phyloP scores from a whole-genome alignment of 2,888 invertebrate genomes.

The Brenthis hecate region DNA sequence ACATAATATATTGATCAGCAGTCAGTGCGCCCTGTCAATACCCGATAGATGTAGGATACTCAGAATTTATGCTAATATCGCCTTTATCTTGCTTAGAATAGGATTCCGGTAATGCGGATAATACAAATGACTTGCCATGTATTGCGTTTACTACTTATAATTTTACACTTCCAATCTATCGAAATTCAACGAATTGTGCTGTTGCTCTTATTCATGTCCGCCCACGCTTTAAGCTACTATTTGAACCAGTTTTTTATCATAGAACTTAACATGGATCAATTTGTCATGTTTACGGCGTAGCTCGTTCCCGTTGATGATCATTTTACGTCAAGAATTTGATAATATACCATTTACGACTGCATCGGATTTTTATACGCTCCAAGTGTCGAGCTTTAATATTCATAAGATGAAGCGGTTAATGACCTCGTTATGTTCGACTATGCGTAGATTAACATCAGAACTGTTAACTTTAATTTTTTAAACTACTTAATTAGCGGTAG shows the following conservation, averaged over 20 bases:
- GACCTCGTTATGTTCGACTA: conserved; percentile 70
- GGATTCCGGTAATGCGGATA: conserved; percentile 5
- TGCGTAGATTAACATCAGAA: conserved; percentile 66
- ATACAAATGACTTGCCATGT: conserved; percentile 6
- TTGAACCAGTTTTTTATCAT: conserved; percentile 39
- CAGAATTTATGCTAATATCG: background rate
- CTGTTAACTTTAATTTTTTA: conserved; percentile 55
- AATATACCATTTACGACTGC: conserved; percentile 47
- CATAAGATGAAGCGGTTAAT: conserved; percentile 68
- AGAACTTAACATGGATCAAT: conserved; percentile 43
- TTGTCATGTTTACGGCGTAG: conserved; percentile 44
- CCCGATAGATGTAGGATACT: conserved; percentile 30
- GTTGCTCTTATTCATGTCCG: conserved; percentile 35
- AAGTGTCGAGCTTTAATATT: conserved; percentile 64
- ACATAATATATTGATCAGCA: conserved; percentile 52
- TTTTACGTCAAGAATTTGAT: conserved; percentile 45
- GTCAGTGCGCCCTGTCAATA: conserved; percentile 41
- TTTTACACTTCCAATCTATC: conserved; percentile 36
- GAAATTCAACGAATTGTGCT: conserved; percentile 36
- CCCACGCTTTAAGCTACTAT: conserved; percentile 37
- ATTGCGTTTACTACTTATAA: conserved; percentile 30
- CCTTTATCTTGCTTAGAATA: conserved; percentile 22
- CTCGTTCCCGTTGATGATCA: conserved; percentile 44
- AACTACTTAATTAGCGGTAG: conserved; percentile 64
- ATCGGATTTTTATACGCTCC: conserved; percentile 57